phyloP scores from a whole-genome alignment of 2,888 invertebrate genomes.

The Melipona beecheii region DNA sequence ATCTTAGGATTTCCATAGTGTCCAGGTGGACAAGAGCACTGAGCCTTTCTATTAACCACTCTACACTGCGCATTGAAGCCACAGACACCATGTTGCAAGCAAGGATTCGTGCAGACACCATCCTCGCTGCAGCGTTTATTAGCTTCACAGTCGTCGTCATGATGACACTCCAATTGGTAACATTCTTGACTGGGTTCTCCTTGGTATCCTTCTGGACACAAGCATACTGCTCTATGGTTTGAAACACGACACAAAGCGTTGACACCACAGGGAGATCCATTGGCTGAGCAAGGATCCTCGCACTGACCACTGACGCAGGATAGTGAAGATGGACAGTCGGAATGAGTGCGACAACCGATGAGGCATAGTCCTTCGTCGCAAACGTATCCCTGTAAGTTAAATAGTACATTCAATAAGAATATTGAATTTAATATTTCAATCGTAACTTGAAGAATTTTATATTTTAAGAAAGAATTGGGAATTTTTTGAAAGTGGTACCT shows the following conservation, averaged over 20 bases:
- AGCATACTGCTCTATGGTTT: constrained; percentile 93
- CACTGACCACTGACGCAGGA: constrained; percentile 90
- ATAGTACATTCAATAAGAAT: not conserved
- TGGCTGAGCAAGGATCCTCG: constrained; percentile 88
- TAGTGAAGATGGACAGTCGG: constrained; percentile 91
- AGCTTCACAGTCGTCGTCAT: constrained; percentile 90
- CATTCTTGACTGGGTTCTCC: constrained; percentile 92
- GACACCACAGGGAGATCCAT: constrained; percentile 89
- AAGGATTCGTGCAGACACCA: constrained; percentile 93
- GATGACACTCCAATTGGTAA: constrained; percentile 90
- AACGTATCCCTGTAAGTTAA: constrained; percentile 88
- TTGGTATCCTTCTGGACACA: constrained; percentile 94
- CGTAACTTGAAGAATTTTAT: not conserved
- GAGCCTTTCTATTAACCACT: constrained; percentile 90
- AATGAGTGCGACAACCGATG: constrained; percentile 91
- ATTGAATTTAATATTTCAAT: not conserved
- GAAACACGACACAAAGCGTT: constrained; percentile 92
- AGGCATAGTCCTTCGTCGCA: constrained; percentile 90
- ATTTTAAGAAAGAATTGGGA: not conserved
- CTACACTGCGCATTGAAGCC: constrained; percentile 94
- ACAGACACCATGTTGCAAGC: constrained; percentile 90
- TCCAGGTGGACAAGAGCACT: constrained; percentile 91
- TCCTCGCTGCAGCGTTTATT: constrained; percentile 90
- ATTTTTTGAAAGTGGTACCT: constrained; percentile 74
- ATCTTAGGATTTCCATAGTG: constrained; percentile 89